Conservation (phyloP, 2,797 vertebrate species). For the Crocodylus rhombifer region DNA sequence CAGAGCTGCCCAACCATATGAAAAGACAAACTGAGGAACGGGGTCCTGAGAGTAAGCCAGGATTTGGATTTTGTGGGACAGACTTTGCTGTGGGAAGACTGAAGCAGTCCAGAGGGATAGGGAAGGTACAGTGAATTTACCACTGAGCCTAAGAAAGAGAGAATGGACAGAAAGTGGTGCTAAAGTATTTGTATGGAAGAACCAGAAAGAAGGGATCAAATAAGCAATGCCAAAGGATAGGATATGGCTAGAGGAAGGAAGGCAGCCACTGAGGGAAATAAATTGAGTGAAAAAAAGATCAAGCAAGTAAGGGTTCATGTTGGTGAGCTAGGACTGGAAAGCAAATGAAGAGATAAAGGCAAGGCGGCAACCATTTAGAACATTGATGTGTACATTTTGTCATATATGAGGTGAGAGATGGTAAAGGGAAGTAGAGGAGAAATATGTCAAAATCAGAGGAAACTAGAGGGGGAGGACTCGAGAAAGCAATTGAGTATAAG, state of each 20-base stretch:
- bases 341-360: background rate
- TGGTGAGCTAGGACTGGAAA: background rate
- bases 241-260: background rate
- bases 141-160: background rate
- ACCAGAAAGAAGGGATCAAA: background rate
- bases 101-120: accelerated
- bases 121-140: background rate
- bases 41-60: background rate
- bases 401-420: no score
- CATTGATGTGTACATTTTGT: background rate
- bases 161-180: no score
- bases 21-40: background rate
- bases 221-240: background rate
- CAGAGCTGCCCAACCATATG: background rate
- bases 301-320: background rate
- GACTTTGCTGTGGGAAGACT: background rate
- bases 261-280: background rate
- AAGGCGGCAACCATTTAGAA: no score
- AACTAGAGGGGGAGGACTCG: no score
- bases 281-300: background rate
- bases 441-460: no score
- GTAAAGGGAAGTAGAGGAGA: no score
- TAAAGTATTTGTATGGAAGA: no score
- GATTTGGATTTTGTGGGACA: background rate
- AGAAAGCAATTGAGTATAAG: background rate